These are phyloP conservation scores for Brachycybe producta DNA, from an alignment of 2,888 invertebrate species.

Conservation along the genomic window DNA sequence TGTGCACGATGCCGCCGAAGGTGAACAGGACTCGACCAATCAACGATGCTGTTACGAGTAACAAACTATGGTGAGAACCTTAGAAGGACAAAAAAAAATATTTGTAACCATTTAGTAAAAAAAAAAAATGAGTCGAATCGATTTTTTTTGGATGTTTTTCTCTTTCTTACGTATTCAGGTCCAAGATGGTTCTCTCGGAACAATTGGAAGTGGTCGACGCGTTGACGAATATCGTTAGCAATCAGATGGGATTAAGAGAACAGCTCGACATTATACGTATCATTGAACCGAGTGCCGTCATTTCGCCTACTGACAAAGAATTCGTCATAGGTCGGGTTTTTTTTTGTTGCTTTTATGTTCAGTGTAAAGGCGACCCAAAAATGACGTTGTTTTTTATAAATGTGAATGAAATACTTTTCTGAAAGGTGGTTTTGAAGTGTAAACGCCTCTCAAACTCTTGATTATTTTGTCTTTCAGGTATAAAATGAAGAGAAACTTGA, in stretches of 20 bases:
- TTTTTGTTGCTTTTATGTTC: too few relatives aligned
- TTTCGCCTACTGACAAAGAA: slow-evolving; percentile 28
- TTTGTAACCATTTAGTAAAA: too few relatives aligned
- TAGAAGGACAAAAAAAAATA: too few relatives aligned
- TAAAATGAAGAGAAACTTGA: too few relatives aligned
- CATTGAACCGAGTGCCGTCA: slow-evolving; percentile 28
- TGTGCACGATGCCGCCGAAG: not conserved
- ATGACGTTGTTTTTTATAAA: too few relatives aligned
- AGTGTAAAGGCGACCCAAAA: too few relatives aligned
- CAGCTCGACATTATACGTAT: slow-evolving; percentile 31
- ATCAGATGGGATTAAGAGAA: slow-evolving; percentile 29
- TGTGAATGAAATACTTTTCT: too few relatives aligned
- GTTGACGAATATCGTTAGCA: slow-evolving; percentile 29
- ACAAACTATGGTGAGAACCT: slow-evolving; percentile 5
- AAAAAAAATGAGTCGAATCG: too few relatives aligned
- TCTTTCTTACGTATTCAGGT: slow-evolving; percentile 25
- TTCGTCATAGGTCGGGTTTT: slow-evolving; percentile 31
- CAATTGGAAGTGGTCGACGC: slow-evolving; percentile 27
- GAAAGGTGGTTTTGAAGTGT: too few relatives aligned
- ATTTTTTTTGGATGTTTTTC: too few relatives aligned
- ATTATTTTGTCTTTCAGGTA: too few relatives aligned
- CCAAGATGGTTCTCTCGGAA: slow-evolving; percentile 25
- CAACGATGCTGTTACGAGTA: slow-evolving; percentile 11
- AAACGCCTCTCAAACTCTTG: too few relatives aligned
- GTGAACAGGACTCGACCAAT: not conserved